Conservation (phyloP, 2,888 invertebrate species). For the Cheilosia vulpina region DNA sequence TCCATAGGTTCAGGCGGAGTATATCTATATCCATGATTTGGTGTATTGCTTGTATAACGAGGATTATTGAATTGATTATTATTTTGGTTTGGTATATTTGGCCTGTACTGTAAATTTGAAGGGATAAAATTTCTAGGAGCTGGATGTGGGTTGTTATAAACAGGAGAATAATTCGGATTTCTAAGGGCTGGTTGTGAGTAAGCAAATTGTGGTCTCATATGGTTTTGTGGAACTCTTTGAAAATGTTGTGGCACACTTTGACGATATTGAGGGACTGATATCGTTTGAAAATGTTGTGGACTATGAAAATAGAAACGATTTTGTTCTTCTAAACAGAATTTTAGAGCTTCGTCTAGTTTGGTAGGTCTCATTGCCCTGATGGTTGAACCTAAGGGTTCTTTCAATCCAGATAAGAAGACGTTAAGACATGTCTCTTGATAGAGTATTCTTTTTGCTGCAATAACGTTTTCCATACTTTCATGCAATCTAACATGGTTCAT, state of each 20-base stretch:
- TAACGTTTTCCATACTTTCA: background rate
- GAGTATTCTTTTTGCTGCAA: background rate
- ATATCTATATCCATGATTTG: background rate
- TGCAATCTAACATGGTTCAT: conserved; percentile 15
- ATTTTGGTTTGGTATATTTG: background rate
- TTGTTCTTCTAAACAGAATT: conserved; percentile 49
- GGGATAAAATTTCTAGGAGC: background rate
- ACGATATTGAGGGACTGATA: background rate
- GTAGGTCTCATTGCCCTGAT: conserved; percentile 75
- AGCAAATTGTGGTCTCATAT: background rate
- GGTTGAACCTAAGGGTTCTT: conserved; percentile 35
- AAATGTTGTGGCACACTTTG: conserved; percentile 21
- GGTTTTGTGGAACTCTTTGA: conserved; percentile 40
- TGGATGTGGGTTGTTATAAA: background rate
- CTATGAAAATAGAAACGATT: conserved; percentile 8
- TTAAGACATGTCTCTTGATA: conserved; percentile 73
- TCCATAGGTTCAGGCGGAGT: background rate
- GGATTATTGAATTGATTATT: background rate
- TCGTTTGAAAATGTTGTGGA: conserved; percentile 1
- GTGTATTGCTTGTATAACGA: background rate
- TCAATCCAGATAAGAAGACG: too few relatives aligned
- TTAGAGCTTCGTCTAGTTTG: conserved; percentile 62
- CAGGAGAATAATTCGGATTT: conserved; percentile 1
- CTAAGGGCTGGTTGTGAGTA: background rate
- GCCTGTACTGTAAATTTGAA: background rate